A percentile compares a stretch with the other conserved stretches of the same genome.
These are phyloP conservation scores for Drosophila parabipectinata DNA, from an alignment of 1,140 invertebrate species.

Conservation along the genomic window DNA sequence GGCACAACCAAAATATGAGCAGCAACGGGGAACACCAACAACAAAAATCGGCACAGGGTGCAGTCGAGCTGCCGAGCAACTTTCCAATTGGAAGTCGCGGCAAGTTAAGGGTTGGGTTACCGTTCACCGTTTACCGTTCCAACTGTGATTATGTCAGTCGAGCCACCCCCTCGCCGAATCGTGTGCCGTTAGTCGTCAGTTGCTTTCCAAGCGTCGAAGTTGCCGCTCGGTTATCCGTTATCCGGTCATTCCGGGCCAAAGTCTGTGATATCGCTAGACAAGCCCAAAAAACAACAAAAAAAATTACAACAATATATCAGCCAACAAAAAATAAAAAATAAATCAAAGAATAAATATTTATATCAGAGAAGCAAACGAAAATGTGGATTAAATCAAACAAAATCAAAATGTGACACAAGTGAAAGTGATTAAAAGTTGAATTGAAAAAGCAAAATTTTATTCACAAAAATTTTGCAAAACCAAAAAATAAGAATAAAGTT, in stretches of 20 bases:
- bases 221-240: slow-evolving; percentile 49
- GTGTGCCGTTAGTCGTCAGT: slow-evolving; percentile 59
- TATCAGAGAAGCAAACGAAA: slow-evolving; percentile 31
- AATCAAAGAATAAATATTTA: slow-evolving; percentile 2
- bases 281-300: slow-evolving; percentile 13
- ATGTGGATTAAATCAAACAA: slow-evolving; percentile 36
- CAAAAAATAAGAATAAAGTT: not conserved
- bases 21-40: slow-evolving; percentile 32
- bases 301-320: not conserved
- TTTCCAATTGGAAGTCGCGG: slow-evolving; percentile 76
- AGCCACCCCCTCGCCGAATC: slow-evolving; percentile 31
- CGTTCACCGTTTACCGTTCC: slow-evolving; percentile 19
- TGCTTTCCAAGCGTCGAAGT: slow-evolving; percentile 80
- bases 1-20: slow-evolving; percentile 67
- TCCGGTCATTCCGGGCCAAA: slow-evolving; percentile 54
- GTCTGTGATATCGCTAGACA: slow-evolving; percentile 67
- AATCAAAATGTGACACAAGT: slow-evolving; percentile 50
- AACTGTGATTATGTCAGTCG: slow-evolving; percentile 80
- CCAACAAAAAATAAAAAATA: slow-evolving; percentile 9
- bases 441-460: not conserved
- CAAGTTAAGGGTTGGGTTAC: slow-evolving; percentile 77
- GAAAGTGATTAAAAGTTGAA: slow-evolving; percentile 30
- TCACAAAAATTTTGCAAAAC: slow-evolving; percentile 9
- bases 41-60: slow-evolving; percentile 64
- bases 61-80: slow-evolving; percentile 37